Base-by-base conservation (phyloP, 2,113 vertebrate species). In the Sialia sialis region DNA sequence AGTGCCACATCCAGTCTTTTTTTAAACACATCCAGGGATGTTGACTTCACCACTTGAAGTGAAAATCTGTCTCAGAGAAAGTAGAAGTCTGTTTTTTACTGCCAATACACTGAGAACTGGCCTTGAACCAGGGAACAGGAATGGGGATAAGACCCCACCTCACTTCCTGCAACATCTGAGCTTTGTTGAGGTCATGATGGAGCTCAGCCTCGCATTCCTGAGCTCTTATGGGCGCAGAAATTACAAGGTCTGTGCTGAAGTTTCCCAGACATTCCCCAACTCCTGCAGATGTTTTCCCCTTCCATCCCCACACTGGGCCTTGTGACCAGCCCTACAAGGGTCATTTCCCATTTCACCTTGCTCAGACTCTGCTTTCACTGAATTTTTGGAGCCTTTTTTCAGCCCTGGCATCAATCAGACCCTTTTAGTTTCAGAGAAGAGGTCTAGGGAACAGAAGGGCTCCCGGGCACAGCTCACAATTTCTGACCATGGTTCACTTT, bases 261-360 rank as follows among this genome's bases (percentile, higher is more conserved):
- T 51, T 62, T 56, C 39, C 39, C 25, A 69, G 66, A 34, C 4
- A 4, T 32, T 52, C 15, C 32, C 34, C 38, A 77, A 1, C 6
- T 56, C 81, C 54, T 91, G 49, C 51, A 74, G 54, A 59, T 23
- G 36, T 48, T 43, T 68, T 16, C 16, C 23, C 11, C 9, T 38
- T 26, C 29, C 0, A 0, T 5, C 3, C 32, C 25, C 58, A 4
- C 0, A 0, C 39, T 41, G 27, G 36, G 16, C 55, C 30, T 41
- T 69, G 54, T 2, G 1, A 18, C 8, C 44, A 66, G 17, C 27
- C 44, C 44, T 10, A 29, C 30, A 58, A 41, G 7, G 2, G n/a
- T 25, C 27, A 51, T 68, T 34, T 80, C n/a, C 39, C 51, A 68
- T 15, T 23, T 56, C 36, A 14, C 22, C 48, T 38, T 46, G 32